These are phyloP conservation scores for Cryptus viduatorius DNA, from an alignment of 2,888 invertebrate species.

Conservation along the genomic window DNA sequence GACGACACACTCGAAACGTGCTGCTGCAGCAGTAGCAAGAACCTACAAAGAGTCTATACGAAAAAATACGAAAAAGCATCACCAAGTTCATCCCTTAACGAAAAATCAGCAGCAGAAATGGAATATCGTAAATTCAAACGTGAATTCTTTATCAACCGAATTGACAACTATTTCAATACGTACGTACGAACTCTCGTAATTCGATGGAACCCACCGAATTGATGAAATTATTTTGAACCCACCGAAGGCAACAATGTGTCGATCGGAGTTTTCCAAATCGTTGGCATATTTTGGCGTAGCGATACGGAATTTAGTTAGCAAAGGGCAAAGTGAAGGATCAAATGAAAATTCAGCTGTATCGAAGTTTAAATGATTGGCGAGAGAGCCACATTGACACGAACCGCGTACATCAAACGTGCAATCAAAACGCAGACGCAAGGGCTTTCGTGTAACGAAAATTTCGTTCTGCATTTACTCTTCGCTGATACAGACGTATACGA, in stretches of 20 bases:
- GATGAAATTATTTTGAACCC: neutral
- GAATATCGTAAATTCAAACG: slow-evolving; percentile 54
- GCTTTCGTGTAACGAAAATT: neutral
- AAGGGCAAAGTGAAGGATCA: neutral
- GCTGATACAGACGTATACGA: slow-evolving; percentile 1
- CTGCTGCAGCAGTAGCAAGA: slow-evolving; percentile 59
- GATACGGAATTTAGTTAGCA: neutral
- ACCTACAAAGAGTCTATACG: slow-evolving; percentile 38
- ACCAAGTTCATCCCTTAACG: no score
- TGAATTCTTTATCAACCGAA: no score
- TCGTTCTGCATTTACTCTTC: neutral
- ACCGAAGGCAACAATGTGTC: neutral
- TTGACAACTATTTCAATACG: no score
- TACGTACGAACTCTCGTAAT: no score
- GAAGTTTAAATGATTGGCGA: neutral
- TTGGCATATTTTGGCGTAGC: neutral
- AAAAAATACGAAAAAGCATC: neutral
- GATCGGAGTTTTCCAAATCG: neutral
- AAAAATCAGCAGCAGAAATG: slow-evolving; percentile 38
- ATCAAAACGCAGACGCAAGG: neutral
- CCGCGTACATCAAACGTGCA: neutral
- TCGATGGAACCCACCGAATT: no score
- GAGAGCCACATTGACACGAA: neutral
- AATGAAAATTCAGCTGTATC: neutral
- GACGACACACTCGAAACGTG: slow-evolving; percentile 68